Base-by-base conservation (phyloP, 2,888 invertebrate genomes). In the Formica aserva region DNA sequence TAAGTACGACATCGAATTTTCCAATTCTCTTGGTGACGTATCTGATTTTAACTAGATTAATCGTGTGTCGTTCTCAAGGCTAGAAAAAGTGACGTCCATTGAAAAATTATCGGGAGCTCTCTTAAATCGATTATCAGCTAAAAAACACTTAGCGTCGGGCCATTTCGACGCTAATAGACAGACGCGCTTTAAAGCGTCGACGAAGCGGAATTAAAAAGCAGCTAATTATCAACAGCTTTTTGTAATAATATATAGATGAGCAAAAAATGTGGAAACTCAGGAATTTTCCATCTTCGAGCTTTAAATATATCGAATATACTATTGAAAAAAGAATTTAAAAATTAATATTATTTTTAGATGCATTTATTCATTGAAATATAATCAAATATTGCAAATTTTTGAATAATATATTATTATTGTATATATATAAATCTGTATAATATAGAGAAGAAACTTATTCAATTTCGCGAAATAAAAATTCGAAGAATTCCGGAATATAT, bases 91-190 rank as follows among this genome's bases (percentile, higher is more conserved):
- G 67, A 29, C n/a, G 77, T 9, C 26, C n/a, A 55, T 77, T 38
- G n/a, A 67, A n/a, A 66, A 77, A 66, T 67, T 55, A 77, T 77
- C 67, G 57, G 32, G 32, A 57, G 69, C 67, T 67, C 77, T 67
- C 77, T 67, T 57, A 41, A 77, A 67, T 77, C 55, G 69, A 67
- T 77, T 77, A 77, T n/a, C 55, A 57, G 67, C 29, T 77, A 67
- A 77, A 77, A 77, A 77, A 67, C 55, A 77, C 77, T 77, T 77
- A 77, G 29, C 32, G 66, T 35, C 66, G 55, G 5, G 38, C 77
- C 67, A 67, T 77, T 77, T 77, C 29, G 55, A 57, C 67, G 67
- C 55, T 77, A 41, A 67, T 77, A 67, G 66, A 52, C 38, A 52
- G 67, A 55, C 52, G 26, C 29, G 38, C 52, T 55, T 66, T 29